Percentiles rank a stretch among this genome's conserved stretches.
Conservation (phyloP, 2,797 vertebrate genomes). For the Crenichthys baileyi region DNA sequence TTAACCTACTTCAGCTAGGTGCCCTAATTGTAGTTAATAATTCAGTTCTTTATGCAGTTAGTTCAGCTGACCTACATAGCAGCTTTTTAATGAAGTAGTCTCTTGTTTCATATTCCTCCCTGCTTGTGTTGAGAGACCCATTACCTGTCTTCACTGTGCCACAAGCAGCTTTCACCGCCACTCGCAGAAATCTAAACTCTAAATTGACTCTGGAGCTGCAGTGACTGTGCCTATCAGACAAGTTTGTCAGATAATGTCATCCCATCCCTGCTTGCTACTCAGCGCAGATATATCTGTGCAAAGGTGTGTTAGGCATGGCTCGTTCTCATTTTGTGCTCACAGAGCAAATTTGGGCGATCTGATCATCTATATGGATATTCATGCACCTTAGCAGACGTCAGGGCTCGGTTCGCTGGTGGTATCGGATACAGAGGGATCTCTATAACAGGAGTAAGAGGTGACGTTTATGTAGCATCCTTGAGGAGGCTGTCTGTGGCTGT, state of each 20-base stretch:
- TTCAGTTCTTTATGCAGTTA: constrained; percentile 79
- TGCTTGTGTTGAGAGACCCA: constrained; percentile 49
- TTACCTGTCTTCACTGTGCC: constrained; percentile 55
- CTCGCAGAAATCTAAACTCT: constrained; percentile 45
- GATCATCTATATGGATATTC: constrained; percentile 52
- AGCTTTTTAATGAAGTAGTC: constrained; percentile 62
- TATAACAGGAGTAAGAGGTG: constrained; percentile 72
- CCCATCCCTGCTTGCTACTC: constrained; percentile 27
- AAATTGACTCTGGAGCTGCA: constrained; percentile 48
- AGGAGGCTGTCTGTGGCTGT: constrained; percentile 78
- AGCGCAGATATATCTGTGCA: constrained; percentile 16
- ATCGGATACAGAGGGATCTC: constrained; percentile 44
- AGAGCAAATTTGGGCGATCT: constrained; percentile 19
- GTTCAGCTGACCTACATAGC: constrained; percentile 77
- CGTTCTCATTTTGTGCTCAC: constrained; percentile 22
- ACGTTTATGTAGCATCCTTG: constrained; percentile 70
- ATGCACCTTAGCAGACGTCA: constrained; percentile 34
- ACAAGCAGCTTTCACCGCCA: constrained; percentile 33
- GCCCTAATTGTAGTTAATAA: constrained; percentile 79
- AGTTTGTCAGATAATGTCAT: constrained; percentile 53
- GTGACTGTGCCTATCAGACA: constrained; percentile 42
- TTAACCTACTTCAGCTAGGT: constrained; percentile 65
- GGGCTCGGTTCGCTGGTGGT: constrained; percentile 47
- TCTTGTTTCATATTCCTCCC: constrained; percentile 60
- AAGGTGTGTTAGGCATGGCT: constrained; percentile 28